Conservation (phyloP, 1,140 invertebrate species). For the Aphaenogaster rudis region DNA sequence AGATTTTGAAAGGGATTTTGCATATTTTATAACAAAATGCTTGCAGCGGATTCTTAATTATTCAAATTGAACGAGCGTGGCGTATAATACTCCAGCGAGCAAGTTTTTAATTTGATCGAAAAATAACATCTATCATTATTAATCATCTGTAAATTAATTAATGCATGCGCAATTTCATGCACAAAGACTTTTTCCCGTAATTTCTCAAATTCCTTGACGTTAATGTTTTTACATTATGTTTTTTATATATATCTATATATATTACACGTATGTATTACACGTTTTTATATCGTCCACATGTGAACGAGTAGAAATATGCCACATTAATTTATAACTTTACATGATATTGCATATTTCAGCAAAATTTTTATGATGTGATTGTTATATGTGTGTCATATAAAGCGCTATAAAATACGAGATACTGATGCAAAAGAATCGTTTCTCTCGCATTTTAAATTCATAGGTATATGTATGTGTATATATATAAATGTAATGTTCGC, state of each 20-base stretch:
- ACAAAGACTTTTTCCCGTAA: conserved; percentile 28
- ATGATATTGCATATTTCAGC: background rate
- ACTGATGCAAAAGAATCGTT: background rate
- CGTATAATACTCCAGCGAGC: conserved; percentile 10
- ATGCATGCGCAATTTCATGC: conserved; percentile 40
- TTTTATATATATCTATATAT: conserved; percentile 1
- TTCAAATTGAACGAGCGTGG: conserved; percentile 46
- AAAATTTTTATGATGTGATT: background rate
- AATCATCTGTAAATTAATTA: conserved; percentile 62
- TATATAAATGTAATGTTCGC: background rate
- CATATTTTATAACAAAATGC: conserved; percentile 35
- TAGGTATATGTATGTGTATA: background rate
- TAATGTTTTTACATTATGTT: conserved; percentile 27
- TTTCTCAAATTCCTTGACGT: conserved; percentile 40
- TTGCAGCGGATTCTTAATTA: conserved; percentile 49
- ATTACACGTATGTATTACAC: background rate
- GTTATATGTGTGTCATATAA: background rate
- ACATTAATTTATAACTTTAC: conserved; percentile 30
- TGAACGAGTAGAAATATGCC: background rate
- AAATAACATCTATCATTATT: conserved; percentile 63
- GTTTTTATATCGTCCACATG: background rate
- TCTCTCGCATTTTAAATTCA: background rate
- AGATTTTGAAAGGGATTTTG: conserved; percentile 35
- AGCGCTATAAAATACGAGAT: background rate
- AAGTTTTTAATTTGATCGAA: conserved; percentile 59